Evolutionary conservation across 2,888 invertebrate species (phyloP).

Genomic region (Agonopterix arenella): DNA sequence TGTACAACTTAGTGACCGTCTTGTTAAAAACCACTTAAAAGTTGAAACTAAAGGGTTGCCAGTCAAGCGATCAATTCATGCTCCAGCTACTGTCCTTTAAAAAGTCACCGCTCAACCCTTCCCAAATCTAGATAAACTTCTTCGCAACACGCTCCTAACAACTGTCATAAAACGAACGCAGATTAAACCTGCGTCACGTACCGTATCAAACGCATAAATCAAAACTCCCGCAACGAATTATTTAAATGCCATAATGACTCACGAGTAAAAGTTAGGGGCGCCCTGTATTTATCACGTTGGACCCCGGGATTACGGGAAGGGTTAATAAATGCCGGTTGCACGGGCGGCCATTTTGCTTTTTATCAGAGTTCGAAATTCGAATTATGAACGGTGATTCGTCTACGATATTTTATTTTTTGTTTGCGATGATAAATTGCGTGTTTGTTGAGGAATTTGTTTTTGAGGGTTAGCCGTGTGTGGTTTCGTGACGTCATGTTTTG

Average conservation of each 20-base stretch:
- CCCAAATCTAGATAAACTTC: constrained; percentile 15
- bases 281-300: constrained; percentile 63
- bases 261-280: constrained; percentile 59
- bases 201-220: constrained; percentile 56
- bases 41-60: too few relatives aligned
- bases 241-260: constrained; percentile 76
- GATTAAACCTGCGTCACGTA: constrained; percentile 53
- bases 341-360: constrained; percentile 57
- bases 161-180: constrained; percentile 30
- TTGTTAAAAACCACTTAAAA: too few relatives aligned
- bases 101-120: constrained; percentile 1
- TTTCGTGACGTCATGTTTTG: constrained; percentile 10
- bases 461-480: constrained; percentile 19
- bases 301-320: constrained; percentile 54
- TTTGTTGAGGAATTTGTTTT: constrained; percentile 11
- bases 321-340: constrained; percentile 59
- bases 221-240: constrained; percentile 64
- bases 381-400: constrained; percentile 58
- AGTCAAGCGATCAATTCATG: neutral
- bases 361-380: constrained; percentile 59
- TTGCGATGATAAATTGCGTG: constrained; percentile 30
- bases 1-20: too few relatives aligned
- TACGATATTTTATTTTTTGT: constrained; percentile 30
- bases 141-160: constrained; percentile 10
- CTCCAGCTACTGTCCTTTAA: neutral